Base-by-base conservation (phyloP, 2,113 vertebrate species). In the Antigone vipio region DNA sequence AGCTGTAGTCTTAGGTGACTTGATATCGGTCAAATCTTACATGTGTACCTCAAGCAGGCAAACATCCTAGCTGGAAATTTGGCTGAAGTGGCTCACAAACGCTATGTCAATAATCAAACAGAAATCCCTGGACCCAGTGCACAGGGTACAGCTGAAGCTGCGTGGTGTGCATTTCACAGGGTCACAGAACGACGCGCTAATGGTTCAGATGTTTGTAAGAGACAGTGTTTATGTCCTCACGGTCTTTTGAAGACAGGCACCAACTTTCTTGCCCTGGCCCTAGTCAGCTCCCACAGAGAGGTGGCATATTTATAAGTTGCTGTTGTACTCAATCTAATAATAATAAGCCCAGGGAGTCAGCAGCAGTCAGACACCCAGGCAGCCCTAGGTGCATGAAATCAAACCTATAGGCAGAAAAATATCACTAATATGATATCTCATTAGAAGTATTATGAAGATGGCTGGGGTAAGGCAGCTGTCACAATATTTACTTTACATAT, bases 401-500 rank as follows among this genome's bases (percentile, higher is more conserved):
- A 91, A 92, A 80, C 29, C 34, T 66, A 49, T 11, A 64, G 44
- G 80, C 66, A 85, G 58, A 79, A 92, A 91, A 92, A 81, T 60
- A 40, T 93, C 56, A 81, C 88, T 89, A 89, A 89, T 75, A 69
- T 22, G 22, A 84, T 82, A 89, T 73, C 49, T 20, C 73, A 58
- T 53, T 40, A 82, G 62, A 35, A 92, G 16, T 22, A 84, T 78
- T 91, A 89, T 53, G 53, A 91, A 93, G 86, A 91, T 1, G 3
- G 62, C 84, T 93, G 69, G 49, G 66, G 7, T 49, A 73, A 91
- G 88, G 85, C 84, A 96, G 72, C 77, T 97, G 84, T 92, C 93
- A 91, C 76, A 97, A 94, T 93, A 91, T 95, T 97, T 94, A 53
- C 49, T 79, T 76, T 87, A 79, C 38, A 50, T 44, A 40, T 16